These are phyloP conservation scores for Drosophila pruinosa DNA, from an alignment of 1,140 invertebrate species.

Conservation along the genomic window DNA sequence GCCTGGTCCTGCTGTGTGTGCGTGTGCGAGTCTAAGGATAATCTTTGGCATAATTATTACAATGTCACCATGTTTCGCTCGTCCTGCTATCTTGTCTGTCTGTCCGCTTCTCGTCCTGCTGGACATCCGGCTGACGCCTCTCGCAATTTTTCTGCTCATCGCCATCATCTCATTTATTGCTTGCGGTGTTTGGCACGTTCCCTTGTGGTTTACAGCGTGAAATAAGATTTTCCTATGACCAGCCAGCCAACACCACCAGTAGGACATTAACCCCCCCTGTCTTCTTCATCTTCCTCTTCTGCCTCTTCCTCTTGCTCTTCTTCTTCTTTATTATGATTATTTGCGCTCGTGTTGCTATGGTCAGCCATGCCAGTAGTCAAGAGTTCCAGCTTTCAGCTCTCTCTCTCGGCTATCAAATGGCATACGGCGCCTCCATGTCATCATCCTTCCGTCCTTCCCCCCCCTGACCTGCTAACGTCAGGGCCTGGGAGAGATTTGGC, in stretches of 20 bases:
- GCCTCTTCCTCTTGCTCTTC: background rate
- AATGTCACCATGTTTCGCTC: conserved; percentile 78
- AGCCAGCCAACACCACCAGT: background rate
- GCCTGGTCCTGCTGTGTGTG: conserved; percentile 25
- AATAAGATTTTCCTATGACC: conserved; percentile 73
- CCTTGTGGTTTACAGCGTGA: conserved; percentile 79
- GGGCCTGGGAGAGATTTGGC: conserved; percentile 40
- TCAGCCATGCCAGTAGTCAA: conserved; percentile 38
- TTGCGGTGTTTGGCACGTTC: conserved; percentile 78
- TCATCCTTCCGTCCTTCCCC: background rate
- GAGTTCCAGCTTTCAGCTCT: background rate
- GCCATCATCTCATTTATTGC: conserved; percentile 76
- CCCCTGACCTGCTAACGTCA: conserved; percentile 53
- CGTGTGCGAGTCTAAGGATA: conserved; percentile 68
- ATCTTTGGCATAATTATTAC: conserved; percentile 81
- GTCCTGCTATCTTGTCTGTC: conserved; percentile 20
- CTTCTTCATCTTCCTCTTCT: background rate
- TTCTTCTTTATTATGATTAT: conserved; percentile 76
- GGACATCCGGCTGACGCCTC: conserved; percentile 19
- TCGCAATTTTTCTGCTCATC: conserved; percentile 74
- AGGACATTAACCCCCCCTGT: background rate
- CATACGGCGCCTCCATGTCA: background rate
- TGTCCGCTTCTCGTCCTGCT: background rate
- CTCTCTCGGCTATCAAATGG: conserved; percentile 1
- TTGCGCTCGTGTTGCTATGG: conserved; percentile 77